phyloP scores from a whole-genome alignment of 2,797 vertebrate genomes.

The Diceros bicornis region DNA sequence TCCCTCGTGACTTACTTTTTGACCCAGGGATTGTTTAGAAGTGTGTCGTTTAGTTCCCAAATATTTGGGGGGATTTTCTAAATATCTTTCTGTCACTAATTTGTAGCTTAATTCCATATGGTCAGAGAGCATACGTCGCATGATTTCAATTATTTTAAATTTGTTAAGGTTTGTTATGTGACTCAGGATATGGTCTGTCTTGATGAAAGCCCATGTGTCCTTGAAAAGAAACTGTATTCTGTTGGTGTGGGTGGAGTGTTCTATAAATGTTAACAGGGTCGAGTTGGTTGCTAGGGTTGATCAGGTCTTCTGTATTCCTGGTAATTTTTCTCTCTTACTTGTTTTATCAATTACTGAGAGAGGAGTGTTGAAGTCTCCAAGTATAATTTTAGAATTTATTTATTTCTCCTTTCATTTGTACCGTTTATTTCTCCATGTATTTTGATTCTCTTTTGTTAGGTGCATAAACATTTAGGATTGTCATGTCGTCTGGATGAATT shows the following conservation, averaged over 20 bases:
- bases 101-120: neutral
- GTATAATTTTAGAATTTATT: neutral
- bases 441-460: neutral
- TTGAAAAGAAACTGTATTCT: neutral
- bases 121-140: neutral
- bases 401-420: neutral
- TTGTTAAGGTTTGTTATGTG: neutral
- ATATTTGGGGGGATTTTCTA: conserved; percentile 65
- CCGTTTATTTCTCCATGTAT: neutral
- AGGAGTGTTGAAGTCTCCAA: neutral
- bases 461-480: neutral
- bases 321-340: neutral
- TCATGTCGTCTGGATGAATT: neutral
- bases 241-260: neutral
- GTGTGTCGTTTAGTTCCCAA: conserved; percentile 58
- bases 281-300: neutral
- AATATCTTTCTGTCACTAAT: neutral
- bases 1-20: conserved; percentile 66
- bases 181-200: neutral
- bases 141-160: neutral
- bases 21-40: conserved; percentile 66
- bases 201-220: neutral
- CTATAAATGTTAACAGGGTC: neutral
- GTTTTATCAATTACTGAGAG: neutral
- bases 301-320: neutral